Conservation (phyloP, 1,140 invertebrate species). For the Temnothorax nylanderi region DNA sequence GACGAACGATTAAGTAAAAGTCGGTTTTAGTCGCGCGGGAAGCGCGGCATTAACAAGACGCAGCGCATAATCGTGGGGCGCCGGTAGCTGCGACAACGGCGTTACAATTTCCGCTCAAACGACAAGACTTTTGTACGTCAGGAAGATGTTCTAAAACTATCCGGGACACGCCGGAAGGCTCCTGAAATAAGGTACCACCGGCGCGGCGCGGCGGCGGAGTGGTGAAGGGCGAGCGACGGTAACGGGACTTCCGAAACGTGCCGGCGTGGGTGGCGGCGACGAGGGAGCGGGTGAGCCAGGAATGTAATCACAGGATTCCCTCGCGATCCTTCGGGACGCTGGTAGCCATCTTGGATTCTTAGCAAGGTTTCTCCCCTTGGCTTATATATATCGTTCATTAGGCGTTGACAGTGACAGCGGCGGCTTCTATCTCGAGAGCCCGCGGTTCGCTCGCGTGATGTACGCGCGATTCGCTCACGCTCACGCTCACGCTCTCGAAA, state of each 20-base stretch:
- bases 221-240: conserved; percentile 69
- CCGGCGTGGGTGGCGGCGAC: conserved; percentile 62
- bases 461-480: conserved; percentile 4
- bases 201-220: not conserved
- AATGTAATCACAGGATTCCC: conserved; percentile 82
- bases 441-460: conserved; percentile 24
- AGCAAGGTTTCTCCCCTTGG: conserved; percentile 66
- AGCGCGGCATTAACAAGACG: conserved; percentile 28
- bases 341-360: conserved; percentile 81
- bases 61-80: conserved; percentile 12
- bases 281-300: conserved; percentile 74
- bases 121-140: conserved; percentile 70
- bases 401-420: conserved; percentile 79
- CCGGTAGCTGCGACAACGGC: not conserved
- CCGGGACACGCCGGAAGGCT: conserved; percentile 75
- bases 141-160: conserved; percentile 80
- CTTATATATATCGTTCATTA: conserved; percentile 82
- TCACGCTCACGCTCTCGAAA: conserved; percentile 58
- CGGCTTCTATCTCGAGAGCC: conserved; percentile 68
- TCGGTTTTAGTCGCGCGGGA: conserved; percentile 2
- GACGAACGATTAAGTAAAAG: not conserved
- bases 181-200: conserved; percentile 70
- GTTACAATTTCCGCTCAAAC: conserved; percentile 57
- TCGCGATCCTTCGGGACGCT: conserved; percentile 77
- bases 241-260: conserved; percentile 73